Conservation (phyloP, 2,888 invertebrate genomes). For the Conchocele bisecta region DNA sequence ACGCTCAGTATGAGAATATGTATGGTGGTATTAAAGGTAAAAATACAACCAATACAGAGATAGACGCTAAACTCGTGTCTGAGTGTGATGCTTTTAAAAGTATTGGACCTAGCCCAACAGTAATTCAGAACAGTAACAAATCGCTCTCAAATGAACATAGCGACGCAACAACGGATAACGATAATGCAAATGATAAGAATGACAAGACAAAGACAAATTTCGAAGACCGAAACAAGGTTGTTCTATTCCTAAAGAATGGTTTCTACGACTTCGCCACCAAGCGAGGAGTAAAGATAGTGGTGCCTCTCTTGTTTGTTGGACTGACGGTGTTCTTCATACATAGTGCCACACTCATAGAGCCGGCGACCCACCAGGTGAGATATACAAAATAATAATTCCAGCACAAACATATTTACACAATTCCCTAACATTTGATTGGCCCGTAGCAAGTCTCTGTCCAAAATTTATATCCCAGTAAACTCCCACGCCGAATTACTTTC, state of each 20-base stretch:
- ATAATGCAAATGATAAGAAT: neutral
- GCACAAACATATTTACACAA: too few species aligned
- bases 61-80: neutral
- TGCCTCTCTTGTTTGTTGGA: conserved; percentile 59
- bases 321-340: conserved; percentile 65
- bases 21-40: neutral
- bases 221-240: conserved; percentile 56
- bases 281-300: conserved; percentile 59
- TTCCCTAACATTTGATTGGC: too few species aligned
- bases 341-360: conserved; percentile 66
- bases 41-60: neutral
- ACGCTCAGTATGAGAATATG: neutral
- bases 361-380: conserved; percentile 75
- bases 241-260: conserved; percentile 60
- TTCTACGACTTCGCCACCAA: conserved; percentile 71
- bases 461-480: too few species aligned
- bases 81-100: neutral
- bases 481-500: too few species aligned
- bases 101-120: too few species aligned
- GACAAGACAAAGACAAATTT: conserved; percentile 51
- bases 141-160: neutral
- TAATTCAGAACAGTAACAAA: too few species aligned
- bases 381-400: too few species aligned
- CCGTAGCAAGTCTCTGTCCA: too few species aligned
- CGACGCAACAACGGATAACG: neutral